Evolutionary conservation across 2,888 invertebrate species (phyloP), one percentile per base, ranked within the genome.

Genomic region (Petrolisthes manimaculis): DNA sequence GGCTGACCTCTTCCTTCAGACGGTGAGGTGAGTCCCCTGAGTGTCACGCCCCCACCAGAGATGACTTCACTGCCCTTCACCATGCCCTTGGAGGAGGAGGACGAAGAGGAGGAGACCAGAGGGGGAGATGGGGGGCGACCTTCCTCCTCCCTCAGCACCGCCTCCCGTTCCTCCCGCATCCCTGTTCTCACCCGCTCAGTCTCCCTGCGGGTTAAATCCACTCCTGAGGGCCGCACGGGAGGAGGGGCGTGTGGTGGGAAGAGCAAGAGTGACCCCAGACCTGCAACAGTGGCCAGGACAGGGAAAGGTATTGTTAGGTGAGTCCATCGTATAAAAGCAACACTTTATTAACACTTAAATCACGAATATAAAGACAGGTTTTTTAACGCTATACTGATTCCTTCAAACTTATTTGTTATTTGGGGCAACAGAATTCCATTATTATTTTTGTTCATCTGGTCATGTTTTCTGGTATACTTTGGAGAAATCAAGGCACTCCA

Each of bases 161-260:
- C 83, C 74, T 89, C 89, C 9, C 81, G 83, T 69, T 77, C 85
- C 55, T 89, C 89, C 3, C 75, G 86, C 61, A 89, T 89, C 61
- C 89, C 89, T 14, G 75, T 86, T 8, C 79, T 89, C 67, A 75
- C 86, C 5, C 89, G 89, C 5, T 89, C 89, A 5, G 69, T 75
- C 79, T 89, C 89, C 71, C 81, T 89, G n/a, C 75, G 89, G 21
- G 80, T 87, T 18, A 87, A 87, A 69, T 78, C 83, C 14, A 12
- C 79, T 18, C 55, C 8, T 9, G 37, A 55, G 12, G 24, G 37
- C 6, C 56, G 24, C 24, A 24, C 18, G 9, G 21, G 8, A 37
- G 53, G 77, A 53, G 53, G 51, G 77, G 77, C 37, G 77, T 12
- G 67, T 67, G 51, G 67, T 51, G 77, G 77, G 69, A 78, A 69